phyloP scores from a whole-genome alignment of 2,113 vertebrate genomes.

The Neomonachus schauinslandi region DNA sequence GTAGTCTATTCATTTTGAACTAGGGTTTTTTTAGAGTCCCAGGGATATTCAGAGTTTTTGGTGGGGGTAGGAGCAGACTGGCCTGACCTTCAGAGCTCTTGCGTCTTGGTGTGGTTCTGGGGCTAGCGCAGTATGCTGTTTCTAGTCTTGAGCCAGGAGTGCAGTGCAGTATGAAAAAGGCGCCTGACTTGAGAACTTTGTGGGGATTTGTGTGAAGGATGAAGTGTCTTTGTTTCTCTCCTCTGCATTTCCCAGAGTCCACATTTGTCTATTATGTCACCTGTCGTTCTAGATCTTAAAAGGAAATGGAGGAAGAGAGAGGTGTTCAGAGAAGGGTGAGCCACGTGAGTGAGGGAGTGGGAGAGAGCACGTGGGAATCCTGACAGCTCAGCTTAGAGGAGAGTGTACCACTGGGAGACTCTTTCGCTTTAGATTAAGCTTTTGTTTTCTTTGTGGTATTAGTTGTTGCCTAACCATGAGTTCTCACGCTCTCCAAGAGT shows the following conservation, averaged over 20 bases:
- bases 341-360: not conserved
- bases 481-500: not conserved
- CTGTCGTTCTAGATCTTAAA: not conserved
- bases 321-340: not conserved
- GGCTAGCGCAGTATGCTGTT: accelerated
- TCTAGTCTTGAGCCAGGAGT: accelerated
- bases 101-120: accelerated
- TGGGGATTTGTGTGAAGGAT: accelerated
- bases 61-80: too few relatives aligned
- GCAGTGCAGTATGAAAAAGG: accelerated
- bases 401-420: accelerated
- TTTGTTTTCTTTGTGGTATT: too few relatives aligned
- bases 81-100: not conserved
- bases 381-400: not conserved
- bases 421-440: too few relatives aligned
- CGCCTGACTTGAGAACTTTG: not conserved
- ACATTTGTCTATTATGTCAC: not conserved
- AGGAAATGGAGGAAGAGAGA: accelerated
- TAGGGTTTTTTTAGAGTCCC: not conserved
- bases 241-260: not conserved
- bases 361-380: not conserved
- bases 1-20: not conserved
- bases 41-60: accelerated
- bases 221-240: too few relatives aligned
- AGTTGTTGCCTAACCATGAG: accelerated